Percentiles rank a stretch among this genome's conserved stretches.
phyloP scores from a whole-genome alignment of 2,113 vertebrate species.

The Cinclus cinclus region DNA sequence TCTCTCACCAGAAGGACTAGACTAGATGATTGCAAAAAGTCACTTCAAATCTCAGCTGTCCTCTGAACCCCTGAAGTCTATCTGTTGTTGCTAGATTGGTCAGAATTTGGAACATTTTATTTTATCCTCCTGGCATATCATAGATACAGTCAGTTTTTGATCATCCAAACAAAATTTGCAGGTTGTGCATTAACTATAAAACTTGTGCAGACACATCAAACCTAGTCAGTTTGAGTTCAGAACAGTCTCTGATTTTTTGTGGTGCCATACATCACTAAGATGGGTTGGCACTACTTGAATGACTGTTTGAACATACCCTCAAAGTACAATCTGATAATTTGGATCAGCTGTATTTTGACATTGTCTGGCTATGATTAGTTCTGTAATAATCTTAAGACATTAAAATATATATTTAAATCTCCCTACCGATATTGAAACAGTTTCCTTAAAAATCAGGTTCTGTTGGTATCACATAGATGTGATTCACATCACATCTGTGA shows the following conservation, averaged over 20 bases:
- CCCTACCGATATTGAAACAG: background rate
- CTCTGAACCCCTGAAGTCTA: background rate
- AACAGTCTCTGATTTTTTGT: background rate
- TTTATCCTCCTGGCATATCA: rapidly evolving
- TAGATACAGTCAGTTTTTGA: background rate
- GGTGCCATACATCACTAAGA: background rate
- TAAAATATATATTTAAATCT: background rate
- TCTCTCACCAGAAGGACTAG: background rate
- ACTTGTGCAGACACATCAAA: background rate
- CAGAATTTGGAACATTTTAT: background rate
- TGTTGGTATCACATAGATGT: background rate
- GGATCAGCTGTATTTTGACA: background rate
- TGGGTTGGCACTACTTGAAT: background rate
- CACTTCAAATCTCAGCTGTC: background rate
- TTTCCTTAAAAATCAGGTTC: background rate
- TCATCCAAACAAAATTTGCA: background rate
- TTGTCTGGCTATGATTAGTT: background rate
- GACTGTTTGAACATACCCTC: background rate
- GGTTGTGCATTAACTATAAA: background rate
- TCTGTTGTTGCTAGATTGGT: background rate
- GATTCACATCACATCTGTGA: no score
- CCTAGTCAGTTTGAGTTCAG: background rate
- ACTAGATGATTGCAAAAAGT: background rate
- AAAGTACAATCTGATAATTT: background rate
- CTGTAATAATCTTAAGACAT: background rate